Conservation (phyloP, 1,140 invertebrate genomes). For the Aphaenogaster rudis region DNA sequence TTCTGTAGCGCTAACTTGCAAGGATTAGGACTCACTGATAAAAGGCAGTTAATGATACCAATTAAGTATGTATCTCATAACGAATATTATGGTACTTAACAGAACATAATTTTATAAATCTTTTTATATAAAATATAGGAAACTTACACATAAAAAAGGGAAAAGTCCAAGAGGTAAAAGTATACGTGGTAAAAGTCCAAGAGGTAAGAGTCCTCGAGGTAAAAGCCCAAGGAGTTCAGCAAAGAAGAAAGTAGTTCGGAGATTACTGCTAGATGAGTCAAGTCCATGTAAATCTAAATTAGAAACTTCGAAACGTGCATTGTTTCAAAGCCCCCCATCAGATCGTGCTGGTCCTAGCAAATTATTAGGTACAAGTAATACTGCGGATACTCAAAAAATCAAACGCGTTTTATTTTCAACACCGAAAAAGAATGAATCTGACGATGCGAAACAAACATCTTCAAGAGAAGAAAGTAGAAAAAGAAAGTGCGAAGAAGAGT, state of each 20-base stretch:
- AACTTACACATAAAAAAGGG: slow-evolving; percentile 79
- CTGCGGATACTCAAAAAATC: slow-evolving; percentile 83
- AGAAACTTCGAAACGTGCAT: slow-evolving; percentile 88
- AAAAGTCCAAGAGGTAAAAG: slow-evolving; percentile 84
- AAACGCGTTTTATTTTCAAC: slow-evolving; percentile 89
- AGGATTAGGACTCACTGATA: slow-evolving; percentile 79
- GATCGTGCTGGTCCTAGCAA: slow-evolving; percentile 82
- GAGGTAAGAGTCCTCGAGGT: slow-evolving; percentile 80
- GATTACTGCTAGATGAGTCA: slow-evolving; percentile 76
- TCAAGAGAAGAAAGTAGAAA: slow-evolving; percentile 82
- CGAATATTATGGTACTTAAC: not conserved
- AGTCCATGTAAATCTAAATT: slow-evolving; percentile 82
- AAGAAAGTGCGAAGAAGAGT: slow-evolving; percentile 87
- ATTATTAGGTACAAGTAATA: slow-evolving; percentile 40
- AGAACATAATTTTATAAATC: slow-evolving; percentile 12
- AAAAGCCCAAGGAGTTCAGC: slow-evolving; percentile 84
- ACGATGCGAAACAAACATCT: slow-evolving; percentile 60
- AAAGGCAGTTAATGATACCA: slow-evolving; percentile 81
- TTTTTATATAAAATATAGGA: slow-evolving; percentile 70
- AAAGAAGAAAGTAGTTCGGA: slow-evolving; percentile 81
- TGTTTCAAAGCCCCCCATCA: slow-evolving; percentile 89
- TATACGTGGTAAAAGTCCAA: slow-evolving; percentile 81
- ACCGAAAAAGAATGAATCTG: slow-evolving; percentile 81
- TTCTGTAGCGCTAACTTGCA: slow-evolving; percentile 89
- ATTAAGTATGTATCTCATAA: slow-evolving; percentile 75